phyloP scores from a whole-genome alignment of 2,113 vertebrate genomes.

The Telmatochromis bifrenatus region DNA sequence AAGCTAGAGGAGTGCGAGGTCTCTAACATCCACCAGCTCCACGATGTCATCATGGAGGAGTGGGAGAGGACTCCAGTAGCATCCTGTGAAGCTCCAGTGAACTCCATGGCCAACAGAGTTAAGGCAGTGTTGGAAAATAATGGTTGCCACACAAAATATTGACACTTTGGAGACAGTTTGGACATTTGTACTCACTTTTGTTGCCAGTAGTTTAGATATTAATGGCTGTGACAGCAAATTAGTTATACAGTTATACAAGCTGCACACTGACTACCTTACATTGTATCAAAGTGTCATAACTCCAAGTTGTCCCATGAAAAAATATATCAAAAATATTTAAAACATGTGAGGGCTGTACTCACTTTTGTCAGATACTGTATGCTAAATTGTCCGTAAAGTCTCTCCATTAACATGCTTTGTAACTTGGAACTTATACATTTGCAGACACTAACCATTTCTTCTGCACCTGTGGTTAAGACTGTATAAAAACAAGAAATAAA shows the following conservation, averaged over 20 bases:
- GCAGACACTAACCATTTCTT: background rate
- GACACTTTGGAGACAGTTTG: background rate
- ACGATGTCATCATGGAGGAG: background rate
- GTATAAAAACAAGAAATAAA: background rate
- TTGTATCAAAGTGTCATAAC: background rate
- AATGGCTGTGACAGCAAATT: background rate
- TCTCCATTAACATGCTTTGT: background rate
- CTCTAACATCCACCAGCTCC: background rate
- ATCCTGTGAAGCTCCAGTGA: background rate
- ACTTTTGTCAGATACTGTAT: background rate
- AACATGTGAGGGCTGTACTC: background rate
- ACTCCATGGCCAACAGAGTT: background rate
- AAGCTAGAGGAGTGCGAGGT: background rate
- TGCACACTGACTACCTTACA: background rate
- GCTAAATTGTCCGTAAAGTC: background rate
- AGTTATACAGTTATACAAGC: background rate
- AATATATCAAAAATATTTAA: background rate
- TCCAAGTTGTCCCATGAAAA: background rate
- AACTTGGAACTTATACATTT: fast-evolving
- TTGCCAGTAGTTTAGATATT: background rate
- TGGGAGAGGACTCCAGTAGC: background rate
- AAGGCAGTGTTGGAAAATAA: background rate
- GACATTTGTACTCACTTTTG: background rate
- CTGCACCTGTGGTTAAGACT: background rate
- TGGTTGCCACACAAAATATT: background rate